Conservation (phyloP, 2,888 invertebrate species). For the Pterostichus madidus region DNA sequence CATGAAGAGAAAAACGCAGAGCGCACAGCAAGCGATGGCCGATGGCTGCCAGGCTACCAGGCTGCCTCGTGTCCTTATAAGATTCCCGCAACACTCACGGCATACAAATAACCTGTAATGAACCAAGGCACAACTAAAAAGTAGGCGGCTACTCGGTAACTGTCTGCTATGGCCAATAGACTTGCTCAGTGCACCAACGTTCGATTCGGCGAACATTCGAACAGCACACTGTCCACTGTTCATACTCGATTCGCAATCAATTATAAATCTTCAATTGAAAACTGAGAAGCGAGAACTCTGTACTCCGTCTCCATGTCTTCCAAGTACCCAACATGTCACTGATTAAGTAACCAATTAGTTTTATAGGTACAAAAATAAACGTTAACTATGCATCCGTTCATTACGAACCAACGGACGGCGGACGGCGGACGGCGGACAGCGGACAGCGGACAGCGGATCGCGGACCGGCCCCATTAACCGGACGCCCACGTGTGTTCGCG, state of each 20-base stretch:
- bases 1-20: constrained; percentile 72
- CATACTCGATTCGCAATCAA: background rate
- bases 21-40: constrained; percentile 74
- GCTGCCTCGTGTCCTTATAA: constrained; percentile 75
- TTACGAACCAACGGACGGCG: constrained; percentile 9
- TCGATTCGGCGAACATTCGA: constrained; percentile 57
- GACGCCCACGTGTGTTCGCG: constrained; percentile 47
- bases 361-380: constrained; percentile 59
- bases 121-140: constrained; percentile 76
- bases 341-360: constrained; percentile 65
- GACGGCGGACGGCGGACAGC: too few relatives aligned
- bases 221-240: background rate
- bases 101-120: constrained; percentile 76
- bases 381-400: constrained; percentile 58
- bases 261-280: background rate
- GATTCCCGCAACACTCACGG: constrained; percentile 74
- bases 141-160: constrained; percentile 74
- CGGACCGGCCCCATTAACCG: constrained; percentile 55
- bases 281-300: background rate
- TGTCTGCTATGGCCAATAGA: constrained; percentile 64
- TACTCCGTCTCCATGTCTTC: background rate
- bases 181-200: constrained; percentile 32
- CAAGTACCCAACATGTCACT: constrained; percentile 52
- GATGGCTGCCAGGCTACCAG: constrained; percentile 72
- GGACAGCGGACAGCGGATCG: background rate